Base-by-base conservation (phyloP, 2,888 invertebrate genomes). In the Megastigmus dorsalis region DNA sequence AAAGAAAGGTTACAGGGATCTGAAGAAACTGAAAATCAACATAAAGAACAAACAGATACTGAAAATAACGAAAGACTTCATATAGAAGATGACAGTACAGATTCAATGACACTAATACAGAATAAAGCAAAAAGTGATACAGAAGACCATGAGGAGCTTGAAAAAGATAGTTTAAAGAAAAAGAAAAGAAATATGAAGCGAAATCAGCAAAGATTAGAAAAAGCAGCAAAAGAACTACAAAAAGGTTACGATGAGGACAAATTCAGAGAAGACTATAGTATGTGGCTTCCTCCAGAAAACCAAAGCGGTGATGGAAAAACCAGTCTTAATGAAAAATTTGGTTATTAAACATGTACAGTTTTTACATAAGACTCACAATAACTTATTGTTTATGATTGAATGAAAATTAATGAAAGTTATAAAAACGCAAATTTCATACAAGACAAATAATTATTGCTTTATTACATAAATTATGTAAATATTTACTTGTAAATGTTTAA, bases 241-340 rank as follows among this genome's bases (percentile, higher is more conserved):
- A 72, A 68, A 50, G 33, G 55, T 65, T 73, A 73, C 15, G 69
- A 74, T 13, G 30, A 74, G 73, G 48, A 86, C 20, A 36, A 77
- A 7, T 80, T 81, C 33, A 77, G 78, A 45, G 91, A 91, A 71
- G 92, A 94, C 83, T 95, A 94, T 85, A 93, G 92, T 7, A 92
- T 92, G 83, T 95, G 96, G 95, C 87, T 94, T 45, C 95, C 95
- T 3, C 95, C 95, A 0, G 81, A 88, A 79, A 90, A 91, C 83
- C 95, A 95, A 88, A 90, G 90, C 52, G 95, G 95, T 0, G 95
- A 95, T 88, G 95, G 95, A 4, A 90, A 91, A 80, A 95, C 95
- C 1, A 90, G 90, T 80, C 89, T 95, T 41, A 95, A 95, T 88
- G 93, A 93, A 41, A 95, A 94, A 88, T 93, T 90, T 85, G 95